Base-by-base conservation (phyloP, 2,888 invertebrate genomes). In the Melieria crassipennis region DNA sequence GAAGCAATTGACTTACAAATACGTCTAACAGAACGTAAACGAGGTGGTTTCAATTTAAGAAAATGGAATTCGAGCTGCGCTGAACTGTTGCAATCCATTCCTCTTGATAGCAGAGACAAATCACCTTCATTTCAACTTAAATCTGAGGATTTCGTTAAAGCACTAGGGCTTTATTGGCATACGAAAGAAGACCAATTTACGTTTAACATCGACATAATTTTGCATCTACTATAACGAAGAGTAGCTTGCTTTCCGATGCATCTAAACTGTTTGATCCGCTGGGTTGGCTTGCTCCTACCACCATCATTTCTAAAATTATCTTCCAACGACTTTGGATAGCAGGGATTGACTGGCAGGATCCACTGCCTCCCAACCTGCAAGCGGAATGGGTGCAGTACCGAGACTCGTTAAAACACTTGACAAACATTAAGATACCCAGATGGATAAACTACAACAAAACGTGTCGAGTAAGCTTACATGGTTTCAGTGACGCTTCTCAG, bases 21-120 rank as follows among this genome's bases (percentile, higher is more conserved):
- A 42, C 4, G 60, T 30, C 13, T 72, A 30, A 46, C 52, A 1
- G 5, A 3, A 13, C 46, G 46, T 4, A 50, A 65, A 10, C 11
- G 16, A n/a, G 70, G 75, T 7, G 63, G 72, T 11, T 75, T 74
- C 47, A 70, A 75, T 68, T 56, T 75, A 52, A 13, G 75, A 5
- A 75, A 75, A 62, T 75, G 69, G 73, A 72, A 62, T 9, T 67
- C 73, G 10, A 73, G 71, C 52, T 75, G 73, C 0, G 6, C 43
- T 9, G 62, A 71, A 45, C 47, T 74, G 9, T 48, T 74, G 50
- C 30, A 50, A 10, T 10, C 11, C 7, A 73, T 75, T 42, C 75
- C 71, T 9, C 11, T n/a, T 13, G 69, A 75, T 16, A 58, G 60
- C 9, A 42, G 69, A 16, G 75, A 75, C 50, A 68, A 63, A 10